Base-by-base conservation (phyloP, 2,113 vertebrate species). In the Rhizomys pruinosus region DNA sequence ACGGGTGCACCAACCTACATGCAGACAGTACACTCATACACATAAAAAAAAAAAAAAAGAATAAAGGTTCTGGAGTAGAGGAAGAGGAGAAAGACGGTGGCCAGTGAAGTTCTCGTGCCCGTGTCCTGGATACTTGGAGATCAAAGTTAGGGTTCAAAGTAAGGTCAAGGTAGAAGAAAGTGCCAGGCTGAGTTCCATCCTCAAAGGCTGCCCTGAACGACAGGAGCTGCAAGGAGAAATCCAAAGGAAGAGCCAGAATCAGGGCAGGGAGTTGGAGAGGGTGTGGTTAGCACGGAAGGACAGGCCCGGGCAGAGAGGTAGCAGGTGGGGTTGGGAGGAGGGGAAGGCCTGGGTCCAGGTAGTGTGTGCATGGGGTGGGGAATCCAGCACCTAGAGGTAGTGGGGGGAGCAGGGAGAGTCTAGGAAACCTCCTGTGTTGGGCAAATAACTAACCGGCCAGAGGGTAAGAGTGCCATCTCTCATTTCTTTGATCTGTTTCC, bases 201-300 rank as follows among this genome's bases (percentile, higher is more conserved):
- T 47, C 71, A 55, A 76, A 90, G 80, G 71, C 72, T 42, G 55
- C 63, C 61, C 55, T 94, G 77, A 86, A 95, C 89, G 84, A 84
- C 71, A 44, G 32, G 73, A 42, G 22, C 88, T 82, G 85, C 76
- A 73, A 84, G 89, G 80, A 96, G 90, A 89, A 89, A 87, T 92
- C 66, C 39, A 39, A 92, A 61, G 91, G 87, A 94, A 95, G 97
- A 98, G 97, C 94, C 96, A 94, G 87, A 96, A n/a, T 76, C 88
- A 77, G 95, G 93, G 90, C 81, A 61, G 42, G 94, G 96, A 97
- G 98, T 97, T 97, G 96, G 89, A 94, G 97, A 96, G 94, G 95
- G 95, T 96, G 94, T 0, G 93, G 93, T 86, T 86, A 86, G 91
- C 92, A 37, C 69, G 5, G 8, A 89, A 85, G 80, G 92, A 96